These are phyloP conservation scores for Crocallis elinguaria DNA, from an alignment of 2,888 invertebrate genomes.

Conservation along the genomic window DNA sequence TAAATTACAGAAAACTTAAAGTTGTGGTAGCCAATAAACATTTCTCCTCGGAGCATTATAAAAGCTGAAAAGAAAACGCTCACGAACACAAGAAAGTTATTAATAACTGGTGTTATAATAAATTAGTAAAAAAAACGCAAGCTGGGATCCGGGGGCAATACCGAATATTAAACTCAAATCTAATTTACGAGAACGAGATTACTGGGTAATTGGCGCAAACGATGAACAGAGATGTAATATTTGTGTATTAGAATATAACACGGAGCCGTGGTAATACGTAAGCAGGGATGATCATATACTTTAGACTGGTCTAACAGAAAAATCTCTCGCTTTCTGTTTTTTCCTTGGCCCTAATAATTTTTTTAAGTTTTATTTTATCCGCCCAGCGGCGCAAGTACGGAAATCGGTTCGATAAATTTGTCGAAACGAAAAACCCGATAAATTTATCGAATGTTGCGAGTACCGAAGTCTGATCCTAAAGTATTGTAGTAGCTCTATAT, in stretches of 20 bases:
- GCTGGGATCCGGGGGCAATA: conserved; percentile 15
- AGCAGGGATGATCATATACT: neutral
- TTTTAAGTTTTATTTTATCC: too few species aligned
- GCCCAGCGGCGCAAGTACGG: too few species aligned
- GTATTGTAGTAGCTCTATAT: too few species aligned
- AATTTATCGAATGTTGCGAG: too few species aligned
- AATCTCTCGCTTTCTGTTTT: too few species aligned
- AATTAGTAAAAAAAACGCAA: conserved; percentile 29
- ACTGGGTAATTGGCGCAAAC: conserved; percentile 40
- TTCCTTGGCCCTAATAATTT: too few species aligned
- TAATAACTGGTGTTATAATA: conserved; percentile 18
- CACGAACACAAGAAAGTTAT: conserved; percentile 11
- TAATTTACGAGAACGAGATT: conserved; percentile 54
- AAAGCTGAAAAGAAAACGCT: neutral
- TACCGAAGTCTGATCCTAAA: too few species aligned
- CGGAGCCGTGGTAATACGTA: neutral
- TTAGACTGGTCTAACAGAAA: too few species aligned
- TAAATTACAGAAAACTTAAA: neutral
- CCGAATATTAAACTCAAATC: conserved; percentile 48
- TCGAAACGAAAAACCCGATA: too few species aligned
- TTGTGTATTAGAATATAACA: conserved; percentile 7
- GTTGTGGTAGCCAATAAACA: neutral
- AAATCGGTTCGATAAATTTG: too few species aligned
- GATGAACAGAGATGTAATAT: conserved; percentile 20
- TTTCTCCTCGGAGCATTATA: neutral